Conservation (phyloP, 2,797 vertebrate genomes). For the Phyllotis vaccarum region DNA sequence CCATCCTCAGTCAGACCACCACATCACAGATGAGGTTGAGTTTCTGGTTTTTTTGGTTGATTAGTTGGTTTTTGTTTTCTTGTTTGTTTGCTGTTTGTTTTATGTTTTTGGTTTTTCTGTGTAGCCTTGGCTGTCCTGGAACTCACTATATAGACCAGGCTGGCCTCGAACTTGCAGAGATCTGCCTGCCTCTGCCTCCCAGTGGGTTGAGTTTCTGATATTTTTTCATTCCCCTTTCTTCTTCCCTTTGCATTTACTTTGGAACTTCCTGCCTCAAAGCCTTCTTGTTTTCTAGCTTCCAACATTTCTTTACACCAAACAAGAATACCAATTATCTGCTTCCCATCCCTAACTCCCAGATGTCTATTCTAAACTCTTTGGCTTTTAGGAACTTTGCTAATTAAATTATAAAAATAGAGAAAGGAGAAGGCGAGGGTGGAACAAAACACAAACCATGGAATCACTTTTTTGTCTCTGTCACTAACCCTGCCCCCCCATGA, state of each 20-base stretch:
- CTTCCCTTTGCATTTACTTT: not conserved
- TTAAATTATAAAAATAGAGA: not conserved
- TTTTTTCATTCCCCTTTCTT: not conserved
- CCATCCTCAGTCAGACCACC: not conserved
- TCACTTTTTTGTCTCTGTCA: not conserved
- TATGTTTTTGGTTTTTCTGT: too few species aligned
- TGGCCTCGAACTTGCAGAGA: too few species aligned
- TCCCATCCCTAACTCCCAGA: not conserved
- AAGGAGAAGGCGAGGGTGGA: not conserved
- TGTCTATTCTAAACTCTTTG: not conserved
- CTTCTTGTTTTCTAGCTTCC: not conserved
- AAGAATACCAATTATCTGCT: not conserved
- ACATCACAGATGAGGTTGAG: not conserved
- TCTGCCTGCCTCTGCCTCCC: too few species aligned
- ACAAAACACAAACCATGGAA: not conserved
- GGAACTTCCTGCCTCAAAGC: not conserved
- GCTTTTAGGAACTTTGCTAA: not conserved
- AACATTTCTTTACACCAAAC: not conserved
- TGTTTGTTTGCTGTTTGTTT: too few species aligned
- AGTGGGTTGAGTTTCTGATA: too few species aligned
- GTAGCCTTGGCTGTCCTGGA: too few species aligned
- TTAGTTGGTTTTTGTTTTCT: too few species aligned
- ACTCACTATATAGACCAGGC: too few species aligned
- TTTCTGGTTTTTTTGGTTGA: not conserved
- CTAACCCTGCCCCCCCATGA: not conserved